Evolutionary conservation across 2,797 vertebrate species (phyloP).

Genomic region (Hafferia zeledoni): DNA sequence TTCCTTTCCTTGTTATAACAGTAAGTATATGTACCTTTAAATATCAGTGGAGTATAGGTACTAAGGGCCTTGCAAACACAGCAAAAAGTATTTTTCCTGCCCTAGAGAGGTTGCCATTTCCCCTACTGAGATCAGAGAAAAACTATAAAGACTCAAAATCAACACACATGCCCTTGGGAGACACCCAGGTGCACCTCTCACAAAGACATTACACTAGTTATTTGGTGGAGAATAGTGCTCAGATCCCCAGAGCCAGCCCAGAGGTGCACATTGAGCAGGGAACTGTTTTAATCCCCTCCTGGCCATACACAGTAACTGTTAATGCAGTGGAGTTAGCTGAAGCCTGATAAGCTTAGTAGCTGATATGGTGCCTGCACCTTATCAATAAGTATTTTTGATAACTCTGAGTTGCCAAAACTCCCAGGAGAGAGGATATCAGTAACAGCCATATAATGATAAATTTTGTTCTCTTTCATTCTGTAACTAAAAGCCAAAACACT

Average conservation of each 20-base stretch:
- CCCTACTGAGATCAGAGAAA: not conserved
- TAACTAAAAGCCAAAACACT: not conserved
- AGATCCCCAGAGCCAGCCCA: not conserved
- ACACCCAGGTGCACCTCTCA: not conserved
- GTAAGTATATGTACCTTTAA: not conserved
- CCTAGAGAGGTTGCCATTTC: not conserved
- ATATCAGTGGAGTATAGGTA: not conserved
- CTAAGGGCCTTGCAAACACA: not conserved
- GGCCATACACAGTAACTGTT: rapidly evolving
- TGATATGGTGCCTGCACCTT: not conserved
- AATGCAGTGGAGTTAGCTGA: not conserved
- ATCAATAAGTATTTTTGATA: not conserved
- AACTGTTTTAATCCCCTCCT: not conserved
- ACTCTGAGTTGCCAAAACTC: not conserved
- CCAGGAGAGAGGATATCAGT: not conserved
- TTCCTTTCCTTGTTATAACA: not conserved
- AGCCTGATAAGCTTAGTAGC: not conserved
- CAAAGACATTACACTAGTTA: not conserved
- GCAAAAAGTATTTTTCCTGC: not conserved
- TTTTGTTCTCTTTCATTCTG: not conserved
- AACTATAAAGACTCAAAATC: not conserved
- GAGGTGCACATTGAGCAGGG: not conserved
- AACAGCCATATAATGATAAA: not conserved
- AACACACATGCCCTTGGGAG: rapidly evolving
- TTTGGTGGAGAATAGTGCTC: not conserved